Evolutionary conservation across 35 echinoderm and acorn worm species (phyloP).

Genomic region (Diadema setosum): DNA sequence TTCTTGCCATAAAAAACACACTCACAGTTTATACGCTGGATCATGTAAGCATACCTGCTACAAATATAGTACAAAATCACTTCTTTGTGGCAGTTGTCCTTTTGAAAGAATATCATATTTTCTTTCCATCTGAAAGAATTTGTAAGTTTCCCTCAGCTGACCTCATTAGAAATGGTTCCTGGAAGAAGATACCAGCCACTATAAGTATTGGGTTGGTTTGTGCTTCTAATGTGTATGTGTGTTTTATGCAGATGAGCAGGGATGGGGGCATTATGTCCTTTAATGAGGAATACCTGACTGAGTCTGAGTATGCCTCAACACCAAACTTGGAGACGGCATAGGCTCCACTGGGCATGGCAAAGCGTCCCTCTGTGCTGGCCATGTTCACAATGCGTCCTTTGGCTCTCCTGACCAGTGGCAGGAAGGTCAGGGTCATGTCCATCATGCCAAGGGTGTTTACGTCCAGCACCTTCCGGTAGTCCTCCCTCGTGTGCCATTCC

Average conservation of each 20-base stretch:
- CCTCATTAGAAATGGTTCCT: neutral
- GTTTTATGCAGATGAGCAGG: neutral
- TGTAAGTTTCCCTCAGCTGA: neutral
- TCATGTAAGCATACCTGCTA: too few species aligned
- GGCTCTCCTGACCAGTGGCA: conserved; percentile 74
- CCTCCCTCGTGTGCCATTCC: conserved; percentile 68
- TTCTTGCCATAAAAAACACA: too few species aligned
- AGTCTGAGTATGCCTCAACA: conserved; percentile 84
- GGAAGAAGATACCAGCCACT: neutral
- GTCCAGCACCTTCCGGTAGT: conserved; percentile 40
- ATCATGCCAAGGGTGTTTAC: conserved; percentile 79
- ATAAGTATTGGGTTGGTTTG: neutral
- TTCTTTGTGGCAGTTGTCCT: too few species aligned
- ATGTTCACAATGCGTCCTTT: conserved; percentile 85
- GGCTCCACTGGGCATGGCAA: conserved; percentile 34
- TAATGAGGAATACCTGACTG: conserved; percentile 29
- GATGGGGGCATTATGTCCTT: neutral
- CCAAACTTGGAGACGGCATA: conserved; percentile 76
- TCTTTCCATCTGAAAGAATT: too few species aligned
- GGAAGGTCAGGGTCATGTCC: conserved; percentile 63
- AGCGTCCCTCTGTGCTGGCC: conserved; percentile 53
- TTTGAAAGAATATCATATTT: too few species aligned
- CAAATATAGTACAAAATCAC: too few species aligned
- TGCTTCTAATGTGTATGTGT: neutral
- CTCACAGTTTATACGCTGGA: too few species aligned